Conservation (phyloP, 2,888 invertebrate genomes). For the Perizoma flavofasciatum region DNA sequence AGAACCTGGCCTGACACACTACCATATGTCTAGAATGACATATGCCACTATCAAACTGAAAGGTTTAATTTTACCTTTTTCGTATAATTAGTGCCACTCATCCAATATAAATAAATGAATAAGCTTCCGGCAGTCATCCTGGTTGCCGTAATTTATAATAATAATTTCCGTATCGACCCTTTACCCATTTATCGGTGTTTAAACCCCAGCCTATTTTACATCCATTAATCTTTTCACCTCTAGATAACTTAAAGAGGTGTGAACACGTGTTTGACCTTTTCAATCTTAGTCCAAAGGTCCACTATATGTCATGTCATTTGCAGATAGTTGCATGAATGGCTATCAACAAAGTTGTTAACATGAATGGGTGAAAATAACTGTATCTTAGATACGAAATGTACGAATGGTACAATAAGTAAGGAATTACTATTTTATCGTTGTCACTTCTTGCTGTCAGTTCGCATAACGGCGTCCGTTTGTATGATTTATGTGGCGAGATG, state of each 20-base stretch:
- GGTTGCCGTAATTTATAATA: too few species aligned
- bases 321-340: conserved; percentile 21
- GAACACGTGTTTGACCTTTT: conserved; percentile 35
- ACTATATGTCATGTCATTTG: conserved; percentile 18
- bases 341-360: conserved; percentile 17
- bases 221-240: conserved; percentile 35
- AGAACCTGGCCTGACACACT: too few species aligned
- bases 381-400: conserved; percentile 19
- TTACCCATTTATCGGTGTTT: conserved; percentile 30
- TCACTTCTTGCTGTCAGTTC: conserved; percentile 20
- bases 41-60: too few species aligned
- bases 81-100: too few species aligned
- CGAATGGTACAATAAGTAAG: conserved; percentile 13
- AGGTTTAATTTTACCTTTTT: too few species aligned
- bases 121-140: too few species aligned
- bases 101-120: too few species aligned
- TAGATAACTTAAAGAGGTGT: conserved; percentile 34
- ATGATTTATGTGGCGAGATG: conserved; percentile 25
- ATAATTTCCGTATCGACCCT: conserved; percentile 6
- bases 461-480: conserved; percentile 19
- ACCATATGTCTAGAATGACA: too few species aligned
- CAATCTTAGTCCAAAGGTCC: conserved; percentile 24
- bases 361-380: conserved; percentile 33
- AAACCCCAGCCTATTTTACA: conserved; percentile 21
- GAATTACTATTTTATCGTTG: conserved; percentile 24